Conservation (phyloP, 1,140 invertebrate genomes). For the Panulirus ornatus region DNA sequence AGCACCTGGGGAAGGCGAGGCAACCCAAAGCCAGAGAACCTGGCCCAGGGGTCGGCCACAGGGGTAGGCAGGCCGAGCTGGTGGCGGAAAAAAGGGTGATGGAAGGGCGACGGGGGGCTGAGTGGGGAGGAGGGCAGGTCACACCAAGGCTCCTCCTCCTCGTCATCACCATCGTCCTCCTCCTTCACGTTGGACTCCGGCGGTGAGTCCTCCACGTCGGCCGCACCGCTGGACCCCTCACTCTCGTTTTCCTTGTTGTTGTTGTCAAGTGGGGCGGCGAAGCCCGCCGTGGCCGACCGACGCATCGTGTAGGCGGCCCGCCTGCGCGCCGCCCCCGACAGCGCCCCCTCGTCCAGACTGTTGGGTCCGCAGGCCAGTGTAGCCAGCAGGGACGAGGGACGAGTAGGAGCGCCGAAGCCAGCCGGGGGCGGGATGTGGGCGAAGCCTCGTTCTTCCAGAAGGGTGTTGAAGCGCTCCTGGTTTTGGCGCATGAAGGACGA, state of each 20-base stretch:
- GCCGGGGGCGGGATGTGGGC: slow-evolving; percentile 73
- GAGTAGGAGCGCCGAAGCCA: slow-evolving; percentile 72
- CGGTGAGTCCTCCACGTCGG: slow-evolving; percentile 45
- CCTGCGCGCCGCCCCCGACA: slow-evolving; percentile 44
- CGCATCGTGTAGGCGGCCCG: slow-evolving; percentile 53
- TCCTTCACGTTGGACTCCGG: slow-evolving; percentile 27
- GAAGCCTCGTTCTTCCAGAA: slow-evolving; percentile 67
- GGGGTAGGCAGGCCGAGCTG: slow-evolving; percentile 66
- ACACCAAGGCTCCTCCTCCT: slow-evolving; percentile 48
- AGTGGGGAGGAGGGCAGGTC: slow-evolving; percentile 70
- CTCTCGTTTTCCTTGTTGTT: slow-evolving; percentile 49
- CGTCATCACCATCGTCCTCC: slow-evolving; percentile 40
- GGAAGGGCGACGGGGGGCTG: slow-evolving; percentile 73
- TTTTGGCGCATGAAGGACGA: slow-evolving; percentile 53
- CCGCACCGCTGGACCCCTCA: slow-evolving; percentile 27
- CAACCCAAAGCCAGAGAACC: slow-evolving; percentile 72
- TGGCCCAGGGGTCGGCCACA: slow-evolving; percentile 67
- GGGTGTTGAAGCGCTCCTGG: slow-evolving; percentile 47
- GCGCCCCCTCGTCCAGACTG: slow-evolving; percentile 65
- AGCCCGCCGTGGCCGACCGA: slow-evolving; percentile 50
- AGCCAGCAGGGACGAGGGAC: slow-evolving; percentile 59
- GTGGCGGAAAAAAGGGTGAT: slow-evolving; percentile 68
- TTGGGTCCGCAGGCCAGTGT: slow-evolving; percentile 60
- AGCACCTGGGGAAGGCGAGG: slow-evolving; percentile 67
- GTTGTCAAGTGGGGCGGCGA: slow-evolving; percentile 12